These are phyloP conservation scores for Lasiommata megera DNA, from an alignment of 2,888 invertebrate species.

Conservation along the genomic window DNA sequence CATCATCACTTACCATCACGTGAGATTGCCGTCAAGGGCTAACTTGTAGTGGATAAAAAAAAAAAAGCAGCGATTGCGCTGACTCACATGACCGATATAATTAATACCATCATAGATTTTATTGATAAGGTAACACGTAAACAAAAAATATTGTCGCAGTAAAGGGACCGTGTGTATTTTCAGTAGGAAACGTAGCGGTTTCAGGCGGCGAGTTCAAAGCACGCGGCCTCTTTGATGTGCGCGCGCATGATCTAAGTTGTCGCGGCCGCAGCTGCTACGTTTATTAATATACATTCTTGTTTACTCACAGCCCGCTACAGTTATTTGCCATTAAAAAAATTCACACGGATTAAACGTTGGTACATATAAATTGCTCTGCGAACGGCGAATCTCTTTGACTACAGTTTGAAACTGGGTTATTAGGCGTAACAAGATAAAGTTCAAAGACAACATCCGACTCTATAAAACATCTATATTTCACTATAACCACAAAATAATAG, in stretches of 20 bases:
- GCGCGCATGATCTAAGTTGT: slow-evolving; percentile 53
- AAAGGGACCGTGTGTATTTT: slow-evolving; percentile 35
- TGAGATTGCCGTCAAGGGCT: no score
- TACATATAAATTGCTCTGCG: not conserved
- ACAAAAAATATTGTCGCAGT: slow-evolving; percentile 22
- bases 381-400: slow-evolving; percentile 1
- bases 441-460: not conserved
- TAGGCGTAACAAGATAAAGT: not conserved
- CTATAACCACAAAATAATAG: no score
- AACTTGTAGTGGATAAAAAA: no score
- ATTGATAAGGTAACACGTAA: not conserved
- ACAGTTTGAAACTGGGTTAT: not conserved
- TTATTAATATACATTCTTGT: slow-evolving; percentile 38
- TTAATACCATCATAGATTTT: not conserved
- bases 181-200: slow-evolving; percentile 42
- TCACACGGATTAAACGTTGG: slow-evolving; percentile 14
- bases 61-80: no score
- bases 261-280: slow-evolving; percentile 50
- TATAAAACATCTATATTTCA: no score
- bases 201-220: slow-evolving; percentile 64
- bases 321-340: slow-evolving; percentile 26
- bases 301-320: slow-evolving; percentile 30
- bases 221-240: slow-evolving; percentile 62
- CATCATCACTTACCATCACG: no score
- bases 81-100: no score